Evolutionary conservation across 2,888 invertebrate genomes (phyloP).

Genomic region (Phyto melanocephala): DNA sequence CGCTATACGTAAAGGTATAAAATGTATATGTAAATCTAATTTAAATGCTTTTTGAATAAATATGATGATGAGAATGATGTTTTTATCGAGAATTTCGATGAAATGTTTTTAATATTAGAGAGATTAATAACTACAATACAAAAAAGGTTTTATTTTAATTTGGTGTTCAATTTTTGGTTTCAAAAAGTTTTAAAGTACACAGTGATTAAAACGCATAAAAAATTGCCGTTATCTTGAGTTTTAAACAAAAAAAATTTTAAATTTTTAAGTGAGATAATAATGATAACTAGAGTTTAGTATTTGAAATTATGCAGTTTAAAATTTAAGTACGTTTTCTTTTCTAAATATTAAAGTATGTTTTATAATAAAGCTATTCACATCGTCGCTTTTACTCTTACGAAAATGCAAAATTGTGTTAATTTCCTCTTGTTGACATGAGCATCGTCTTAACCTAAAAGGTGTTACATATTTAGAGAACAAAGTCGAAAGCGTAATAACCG

Average conservation of each 20-base stretch:
- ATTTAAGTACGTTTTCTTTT: slow-evolving; percentile 15
- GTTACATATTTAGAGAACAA: no score
- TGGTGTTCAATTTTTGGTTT: slow-evolving; percentile 43
- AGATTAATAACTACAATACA: not conserved
- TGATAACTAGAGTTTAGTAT: not conserved
- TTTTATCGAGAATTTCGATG: not conserved
- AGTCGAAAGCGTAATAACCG: no score
- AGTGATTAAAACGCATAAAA: not conserved
- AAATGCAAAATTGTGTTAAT: no score
- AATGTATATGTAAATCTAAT: slow-evolving; percentile 45
- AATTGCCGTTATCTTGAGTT: not conserved
- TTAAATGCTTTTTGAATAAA: slow-evolving; percentile 30
- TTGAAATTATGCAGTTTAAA: not conserved
- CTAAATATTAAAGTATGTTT: not conserved
- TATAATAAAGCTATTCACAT: no score
- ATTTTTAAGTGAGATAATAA: not conserved
- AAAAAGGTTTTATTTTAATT: slow-evolving; percentile 1
- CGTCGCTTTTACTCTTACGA: no score
- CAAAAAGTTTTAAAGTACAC: slow-evolving; percentile 13
- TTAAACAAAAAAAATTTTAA: not conserved
- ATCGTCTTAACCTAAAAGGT: no score
- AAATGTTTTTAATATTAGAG: not conserved
- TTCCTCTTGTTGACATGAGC: no score
- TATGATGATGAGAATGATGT: slow-evolving; percentile 49
- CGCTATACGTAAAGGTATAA: slow-evolving; percentile 59